These are phyloP conservation scores for Plebejus argus DNA, from an alignment of 2,888 invertebrate species.

Conservation along the genomic window DNA sequence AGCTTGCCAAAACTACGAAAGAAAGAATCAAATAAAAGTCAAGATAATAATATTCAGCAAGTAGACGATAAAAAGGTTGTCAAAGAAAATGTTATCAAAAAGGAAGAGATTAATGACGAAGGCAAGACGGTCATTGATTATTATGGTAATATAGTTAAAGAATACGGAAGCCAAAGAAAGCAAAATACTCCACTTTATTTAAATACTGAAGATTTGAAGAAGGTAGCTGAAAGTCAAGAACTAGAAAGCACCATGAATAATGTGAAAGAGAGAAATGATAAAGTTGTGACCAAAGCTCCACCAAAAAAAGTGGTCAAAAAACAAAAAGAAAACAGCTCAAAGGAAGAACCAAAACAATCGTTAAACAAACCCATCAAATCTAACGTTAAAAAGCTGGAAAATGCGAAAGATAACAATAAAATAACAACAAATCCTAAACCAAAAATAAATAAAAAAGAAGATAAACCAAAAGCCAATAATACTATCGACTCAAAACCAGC, in stretches of 20 bases:
- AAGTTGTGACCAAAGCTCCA: constrained; percentile 42
- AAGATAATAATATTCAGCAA: constrained; percentile 33
- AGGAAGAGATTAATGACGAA: constrained; percentile 62
- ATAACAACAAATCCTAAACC: constrained; percentile 39
- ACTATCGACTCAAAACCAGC: constrained; percentile 43
- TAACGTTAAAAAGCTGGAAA: constrained; percentile 32
- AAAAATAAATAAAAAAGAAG: constrained; percentile 41
- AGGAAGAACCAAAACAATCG: neutral
- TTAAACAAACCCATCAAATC: constrained; percentile 19
- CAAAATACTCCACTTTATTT: constrained; percentile 78
- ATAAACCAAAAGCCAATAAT: constrained; percentile 39
- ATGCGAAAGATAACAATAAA: constrained; percentile 41
- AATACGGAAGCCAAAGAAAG: constrained; percentile 81
- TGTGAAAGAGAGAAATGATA: constrained; percentile 49
- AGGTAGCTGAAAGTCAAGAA: constrained; percentile 78
- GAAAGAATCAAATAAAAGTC: constrained; percentile 58
- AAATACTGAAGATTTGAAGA: constrained; percentile 83
- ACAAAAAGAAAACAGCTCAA: constrained; percentile 3
- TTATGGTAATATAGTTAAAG: constrained; percentile 89
- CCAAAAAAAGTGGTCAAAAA: constrained; percentile 16
- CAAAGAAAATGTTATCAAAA: constrained; percentile 51
- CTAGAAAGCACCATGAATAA: constrained; percentile 45
- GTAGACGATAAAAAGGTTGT: constrained; percentile 41
- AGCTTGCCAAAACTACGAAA: constrained; percentile 63
- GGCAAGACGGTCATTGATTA: constrained; percentile 87